A percentile compares a stretch with the other conserved stretches of the same genome.
Evolutionary conservation across 2,888 invertebrate genomes (phyloP).

Genomic region (Pristionchus arcanus): DNA sequence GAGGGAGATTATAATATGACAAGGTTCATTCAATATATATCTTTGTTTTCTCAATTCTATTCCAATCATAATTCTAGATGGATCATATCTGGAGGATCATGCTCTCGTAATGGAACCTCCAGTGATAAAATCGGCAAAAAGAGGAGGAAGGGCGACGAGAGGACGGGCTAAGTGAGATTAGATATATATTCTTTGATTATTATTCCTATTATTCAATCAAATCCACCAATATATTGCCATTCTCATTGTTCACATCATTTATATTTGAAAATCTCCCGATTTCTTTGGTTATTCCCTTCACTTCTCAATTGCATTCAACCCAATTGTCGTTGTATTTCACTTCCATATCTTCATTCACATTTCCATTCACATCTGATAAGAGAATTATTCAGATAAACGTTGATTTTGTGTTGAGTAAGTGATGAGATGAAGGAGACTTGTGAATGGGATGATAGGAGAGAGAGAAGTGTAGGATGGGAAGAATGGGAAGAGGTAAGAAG

Average conservation of each 20-base stretch:
- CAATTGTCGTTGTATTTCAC: slow-evolving; percentile 38
- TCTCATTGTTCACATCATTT: neutral
- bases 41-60: neutral
- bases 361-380: slow-evolving; percentile 29
- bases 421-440: neutral
- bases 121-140: neutral
- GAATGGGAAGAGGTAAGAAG: slow-evolving; percentile 36
- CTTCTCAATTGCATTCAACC: slow-evolving; percentile 38
- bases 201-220: neutral
- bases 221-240: neutral
- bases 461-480: slow-evolving; percentile 43
- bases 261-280: neutral
- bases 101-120: slow-evolving; percentile 1
- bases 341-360: slow-evolving; percentile 44
- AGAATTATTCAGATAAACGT: slow-evolving; percentile 45
- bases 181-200: neutral
- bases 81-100: neutral
- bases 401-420: slow-evolving; percentile 26
- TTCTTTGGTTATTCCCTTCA: slow-evolving; percentile 3
- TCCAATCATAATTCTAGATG: neutral
- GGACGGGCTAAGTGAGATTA: slow-evolving; percentile 13
- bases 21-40: neutral
- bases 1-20: too few relatives aligned
- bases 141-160: slow-evolving; percentile 18
- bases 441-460: slow-evolving; percentile 40